Evolutionary conservation across 2,113 vertebrate species (phyloP), one percentile per base, ranked within the genome.

Genomic region (Toxostoma redivivum): DNA sequence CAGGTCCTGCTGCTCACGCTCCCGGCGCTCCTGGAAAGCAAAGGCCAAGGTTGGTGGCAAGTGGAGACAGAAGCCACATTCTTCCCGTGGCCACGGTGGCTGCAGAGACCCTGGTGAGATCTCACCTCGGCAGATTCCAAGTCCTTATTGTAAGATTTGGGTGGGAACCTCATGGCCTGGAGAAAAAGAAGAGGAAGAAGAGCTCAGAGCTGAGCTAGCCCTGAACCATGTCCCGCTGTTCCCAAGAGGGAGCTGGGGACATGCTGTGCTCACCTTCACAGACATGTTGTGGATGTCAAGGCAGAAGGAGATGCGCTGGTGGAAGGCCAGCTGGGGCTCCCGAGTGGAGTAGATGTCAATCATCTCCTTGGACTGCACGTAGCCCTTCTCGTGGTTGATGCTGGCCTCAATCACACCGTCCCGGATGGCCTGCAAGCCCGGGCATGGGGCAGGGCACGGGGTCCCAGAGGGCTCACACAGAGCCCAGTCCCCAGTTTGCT

Each of bases 271-370:
- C 96, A 99, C 99, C 99, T 99, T 99, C 85, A 99, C 99, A 0
- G 99, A 99, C 99, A 99, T 99, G 98, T 99, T 99, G 98, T 99
- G 99, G 87, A 99, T 99, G 95, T 99, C 99, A 24, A 99, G 98
- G 91, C 99, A 99, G 98, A 99, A 99, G 86, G 99, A 99, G 97
- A 99, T 99, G 70, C 99, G 98, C 98, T 99, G 99, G 97, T 99
- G 99, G 81, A 99, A 99, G 8, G 99, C 99, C 53, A 99, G 98
- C 98, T 99, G 99, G 23, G 99, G 99, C 96, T 99, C 99, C 24
- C 99, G 98, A 3, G 99, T 99, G 21, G 99, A 99, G 53, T 99
- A 99, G 90, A 99, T 99, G 89, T 99, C 99, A 20, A 99, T 99
- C 94, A 98, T 99, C 96, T 99, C 99, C 94, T 99, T 99, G 12